A percentile compares a stretch with the other conserved stretches of the same genome.
phyloP scores from a whole-genome alignment of 2,888 invertebrate species.

The Hipparchia semele region DNA sequence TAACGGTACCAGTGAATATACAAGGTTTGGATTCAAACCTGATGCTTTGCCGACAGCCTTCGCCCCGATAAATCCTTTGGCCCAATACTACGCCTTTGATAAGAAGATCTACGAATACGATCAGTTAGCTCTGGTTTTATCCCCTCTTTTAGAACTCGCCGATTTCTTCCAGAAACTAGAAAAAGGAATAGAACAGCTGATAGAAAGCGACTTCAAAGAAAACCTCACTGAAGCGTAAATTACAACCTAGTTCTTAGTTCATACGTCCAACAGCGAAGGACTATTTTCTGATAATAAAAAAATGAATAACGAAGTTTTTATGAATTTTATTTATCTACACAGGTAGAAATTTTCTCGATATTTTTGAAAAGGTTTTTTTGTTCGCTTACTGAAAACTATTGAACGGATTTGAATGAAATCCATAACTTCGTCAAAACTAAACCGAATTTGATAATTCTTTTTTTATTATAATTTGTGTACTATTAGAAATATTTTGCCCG shows the following conservation, averaged over 20 bases:
- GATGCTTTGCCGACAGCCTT: slow-evolving; percentile 56
- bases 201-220: background rate
- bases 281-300: background rate
- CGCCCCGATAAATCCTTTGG: slow-evolving; percentile 54
- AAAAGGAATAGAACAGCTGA: slow-evolving; percentile 46
- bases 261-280: background rate
- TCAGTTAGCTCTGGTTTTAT: slow-evolving; percentile 39
- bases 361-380: no score
- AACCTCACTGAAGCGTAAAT: background rate
- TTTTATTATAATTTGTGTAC: no score
- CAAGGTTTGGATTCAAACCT: slow-evolving; percentile 46
- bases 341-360: background rate
- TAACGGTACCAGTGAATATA: slow-evolving; percentile 53
- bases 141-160: slow-evolving; percentile 47
- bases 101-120: slow-evolving; percentile 70
- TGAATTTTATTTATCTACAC: background rate
- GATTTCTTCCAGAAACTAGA: slow-evolving; percentile 47
- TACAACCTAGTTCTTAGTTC: background rate
- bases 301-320: background rate
- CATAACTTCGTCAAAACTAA: no score
- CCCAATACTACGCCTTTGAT: slow-evolving; percentile 61
- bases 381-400: no score
- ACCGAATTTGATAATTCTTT: no score
- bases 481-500: no score
- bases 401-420: no score